Base-by-base conservation (phyloP, 2,888 invertebrate genomes). In the Latrodectus elegans region DNA sequence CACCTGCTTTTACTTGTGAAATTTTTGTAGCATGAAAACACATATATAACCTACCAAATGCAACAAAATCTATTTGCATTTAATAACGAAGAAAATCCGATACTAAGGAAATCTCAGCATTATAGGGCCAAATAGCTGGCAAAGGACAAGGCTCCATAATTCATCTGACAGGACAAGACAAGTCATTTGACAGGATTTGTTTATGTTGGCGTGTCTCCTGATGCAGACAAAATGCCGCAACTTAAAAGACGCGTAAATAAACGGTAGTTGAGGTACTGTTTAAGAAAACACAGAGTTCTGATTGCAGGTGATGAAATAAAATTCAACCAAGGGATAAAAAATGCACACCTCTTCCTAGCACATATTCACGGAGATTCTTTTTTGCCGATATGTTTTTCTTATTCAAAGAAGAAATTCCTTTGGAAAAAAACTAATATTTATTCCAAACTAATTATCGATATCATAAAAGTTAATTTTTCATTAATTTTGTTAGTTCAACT, bases 271-370 rank as follows among this genome's bases (percentile, higher is more conserved):
- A 70, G 52, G 67, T 22, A 26, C 22, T 78, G 70, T 53, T 70
- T 22, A 68, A 53, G 55, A 14, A 65, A 26, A 67, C 49, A 75
- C 55, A 52, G 11, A 67, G 22, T 38, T 12, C 67, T 17, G 52
- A 51, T 73, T 73, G n/a, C 52, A 73, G 53, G 78, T 78, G 78
- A 78, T 78, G 78, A 78, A 78, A 78, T 70, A 49, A 67, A 22
- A 70, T 78, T 67, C 70, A 78, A 26, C 55, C 78, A 78, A 70
- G 70, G 70, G 51, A 68, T 78, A 70, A 78, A 52, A 68, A 78
- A 78, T 78, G 78, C 38, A 26, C 49, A 38, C 26, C 12, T 22
- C 4, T 76, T 76, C 22, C 9, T 52, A 51, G 15, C 38, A 38
- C 60, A 10, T 60, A 12, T 60, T 60, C 12, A n/a, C 12, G 3